These are phyloP conservation scores for Torymus texanus DNA, from an alignment of 2,888 invertebrate species.

Conservation along the genomic window DNA sequence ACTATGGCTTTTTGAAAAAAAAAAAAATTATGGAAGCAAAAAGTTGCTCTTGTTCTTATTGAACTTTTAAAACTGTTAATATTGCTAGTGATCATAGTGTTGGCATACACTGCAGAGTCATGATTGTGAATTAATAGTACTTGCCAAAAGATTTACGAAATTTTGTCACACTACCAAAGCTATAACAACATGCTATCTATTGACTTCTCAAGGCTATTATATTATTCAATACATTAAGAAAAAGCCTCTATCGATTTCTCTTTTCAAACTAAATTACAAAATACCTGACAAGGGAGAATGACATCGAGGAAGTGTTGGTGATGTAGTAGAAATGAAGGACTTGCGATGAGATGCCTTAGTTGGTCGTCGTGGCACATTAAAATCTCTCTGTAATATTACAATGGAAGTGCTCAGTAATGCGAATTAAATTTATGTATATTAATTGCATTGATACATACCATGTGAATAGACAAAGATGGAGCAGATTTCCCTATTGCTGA, in stretches of 20 bases:
- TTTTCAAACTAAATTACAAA: neutral
- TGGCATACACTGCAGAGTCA: slow-evolving; percentile 35
- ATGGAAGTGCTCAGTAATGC: slow-evolving; percentile 8
- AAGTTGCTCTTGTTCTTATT: neutral
- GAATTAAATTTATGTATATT: neutral
- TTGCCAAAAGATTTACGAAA: slow-evolving; percentile 52
- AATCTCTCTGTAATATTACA: slow-evolving; percentile 70
- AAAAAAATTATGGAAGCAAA: neutral
- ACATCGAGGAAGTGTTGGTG: slow-evolving; percentile 85
- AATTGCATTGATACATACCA: slow-evolving; percentile 76
- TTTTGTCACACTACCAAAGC: slow-evolving; percentile 55
- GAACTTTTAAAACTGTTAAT: slow-evolving; percentile 25
- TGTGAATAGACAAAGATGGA: slow-evolving; percentile 88
- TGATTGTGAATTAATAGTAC: slow-evolving; percentile 40
- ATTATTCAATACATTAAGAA: slow-evolving; percentile 20
- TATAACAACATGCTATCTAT: slow-evolving; percentile 42
- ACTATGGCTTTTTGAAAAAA: neutral
- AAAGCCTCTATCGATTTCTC: neutral
- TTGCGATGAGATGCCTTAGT: slow-evolving; percentile 82
- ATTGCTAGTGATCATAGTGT: slow-evolving; percentile 16
- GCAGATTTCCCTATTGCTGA: slow-evolving; percentile 95
- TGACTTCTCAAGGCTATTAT: slow-evolving; percentile 39
- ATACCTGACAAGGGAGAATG: slow-evolving; percentile 85
- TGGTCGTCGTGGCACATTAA: slow-evolving; percentile 76
- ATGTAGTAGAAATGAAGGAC: slow-evolving; percentile 85